These are phyloP conservation scores for Myotis pilosus DNA, from an alignment of 2,797 vertebrate species.

Conservation along the genomic window DNA sequence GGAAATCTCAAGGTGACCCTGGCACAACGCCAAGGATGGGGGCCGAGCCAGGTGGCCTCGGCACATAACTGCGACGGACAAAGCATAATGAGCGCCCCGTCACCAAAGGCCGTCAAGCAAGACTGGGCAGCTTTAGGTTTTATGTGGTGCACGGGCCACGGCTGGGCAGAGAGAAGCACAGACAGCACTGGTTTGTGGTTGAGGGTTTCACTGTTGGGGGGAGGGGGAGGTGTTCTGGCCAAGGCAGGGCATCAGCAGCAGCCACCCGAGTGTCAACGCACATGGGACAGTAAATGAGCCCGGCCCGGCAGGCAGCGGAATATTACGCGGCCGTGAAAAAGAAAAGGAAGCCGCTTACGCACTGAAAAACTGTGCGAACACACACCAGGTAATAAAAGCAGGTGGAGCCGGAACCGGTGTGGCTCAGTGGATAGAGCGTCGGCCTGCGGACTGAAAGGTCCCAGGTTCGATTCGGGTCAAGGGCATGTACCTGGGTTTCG, in stretches of 20 bases:
- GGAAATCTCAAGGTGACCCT: not conserved
- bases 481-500: no score
- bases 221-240: not conserved
- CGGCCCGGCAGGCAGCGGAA: fast-evolving
- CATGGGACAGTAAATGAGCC: not conserved
- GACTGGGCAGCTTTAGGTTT: not conserved
- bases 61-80: not conserved
- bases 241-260: not conserved
- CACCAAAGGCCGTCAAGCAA: not conserved
- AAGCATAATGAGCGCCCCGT: not conserved
- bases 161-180: not conserved
- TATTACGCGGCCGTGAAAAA: not conserved
- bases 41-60: not conserved
- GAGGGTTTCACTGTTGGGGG: not conserved
- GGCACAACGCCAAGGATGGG: not conserved
- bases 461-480: no score
- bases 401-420: no score
- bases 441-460: no score
- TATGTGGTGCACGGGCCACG: fast-evolving
- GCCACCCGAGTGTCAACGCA: not conserved
- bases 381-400: not conserved
- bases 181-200: not conserved
- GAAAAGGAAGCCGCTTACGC: not conserved
- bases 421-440: no score
- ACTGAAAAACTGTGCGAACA: not conserved